Evolutionary conservation across 2,888 invertebrate genomes (phyloP), one percentile per base, ranked within the genome.

Genomic region (Andrena camellia): DNA sequence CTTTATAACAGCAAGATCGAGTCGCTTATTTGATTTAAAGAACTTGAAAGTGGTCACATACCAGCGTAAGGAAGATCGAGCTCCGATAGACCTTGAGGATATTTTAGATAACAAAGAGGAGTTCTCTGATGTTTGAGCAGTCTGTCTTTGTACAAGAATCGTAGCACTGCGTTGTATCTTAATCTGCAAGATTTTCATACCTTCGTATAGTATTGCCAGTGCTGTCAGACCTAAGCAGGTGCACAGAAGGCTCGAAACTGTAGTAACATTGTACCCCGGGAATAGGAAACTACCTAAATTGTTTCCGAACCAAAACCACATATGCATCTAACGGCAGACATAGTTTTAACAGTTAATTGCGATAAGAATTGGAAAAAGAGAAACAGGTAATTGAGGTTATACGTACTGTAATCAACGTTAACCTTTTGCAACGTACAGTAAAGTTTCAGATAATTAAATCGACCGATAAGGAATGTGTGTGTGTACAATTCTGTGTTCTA

Each of bases 221-320:
- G 95, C 94, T 87, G 95, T 95, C 64, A 96, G 94, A 64, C 95
- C 95, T 63, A 96, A 92, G 94, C 96, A 96, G 1, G 96, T 95
- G 81, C 95, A 94, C 6, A 96, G 93, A 86, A 97, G 94, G 48
- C 95, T 94, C 93, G 94, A 86, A 26, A 83, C 75, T 1, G 92
- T 90, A 2, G 78, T 94, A 74, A 97, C 95, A 86, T 94, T 94
- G 66, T 96, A 95, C 29, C 96, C 96, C 64, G 95, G 93, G 93
- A 97, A 96, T 90, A 97, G 93, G 93, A 96, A 96, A 85, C 96
- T 95, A 20, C 96, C 95, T 75, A 97, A 94, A 91, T 96, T 94
- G 85, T 95, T 95, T 72, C 96, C 96, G 93, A 96, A 96, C 96
- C 96, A 96, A 94, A 96, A 96, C 93, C 94, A 95, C 95, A 96